A percentile compares a stretch with the other conserved stretches of the same genome.
Conservation (phyloP, 2,888 invertebrate genomes). For the Himalopsyche tibetana region DNA sequence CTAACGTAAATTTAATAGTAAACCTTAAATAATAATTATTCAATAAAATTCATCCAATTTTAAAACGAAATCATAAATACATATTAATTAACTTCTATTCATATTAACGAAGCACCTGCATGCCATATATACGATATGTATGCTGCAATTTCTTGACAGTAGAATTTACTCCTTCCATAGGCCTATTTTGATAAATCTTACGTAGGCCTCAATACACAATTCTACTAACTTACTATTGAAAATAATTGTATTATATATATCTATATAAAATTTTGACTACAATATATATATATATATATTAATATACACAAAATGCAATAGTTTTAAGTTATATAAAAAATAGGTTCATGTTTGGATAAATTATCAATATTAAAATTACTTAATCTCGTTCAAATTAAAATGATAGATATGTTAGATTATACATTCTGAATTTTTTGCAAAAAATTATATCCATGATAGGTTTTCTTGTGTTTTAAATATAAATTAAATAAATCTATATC, state of each 20-base stretch:
- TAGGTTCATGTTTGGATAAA: background rate
- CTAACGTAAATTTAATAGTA: background rate
- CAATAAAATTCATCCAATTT: background rate
- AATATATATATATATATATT: background rate
- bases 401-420: background rate
- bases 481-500: no score
- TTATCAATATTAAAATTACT: background rate
- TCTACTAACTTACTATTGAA: background rate
- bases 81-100: background rate
- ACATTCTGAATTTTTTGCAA: background rate
- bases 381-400: background rate
- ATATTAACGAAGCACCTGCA: background rate
- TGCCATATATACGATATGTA: background rate
- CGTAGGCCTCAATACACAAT: background rate
- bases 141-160: background rate
- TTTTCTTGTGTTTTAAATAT: no score
- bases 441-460: background rate
- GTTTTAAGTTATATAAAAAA: background rate
- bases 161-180: background rate
- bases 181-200: background rate
- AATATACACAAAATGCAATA: background rate
- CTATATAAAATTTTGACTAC: slow-evolving; percentile 5
- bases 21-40: background rate
- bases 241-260: background rate
- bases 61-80: background rate